phyloP scores from a whole-genome alignment of 2,113 vertebrate species.

The Oreamnos americanus region DNA sequence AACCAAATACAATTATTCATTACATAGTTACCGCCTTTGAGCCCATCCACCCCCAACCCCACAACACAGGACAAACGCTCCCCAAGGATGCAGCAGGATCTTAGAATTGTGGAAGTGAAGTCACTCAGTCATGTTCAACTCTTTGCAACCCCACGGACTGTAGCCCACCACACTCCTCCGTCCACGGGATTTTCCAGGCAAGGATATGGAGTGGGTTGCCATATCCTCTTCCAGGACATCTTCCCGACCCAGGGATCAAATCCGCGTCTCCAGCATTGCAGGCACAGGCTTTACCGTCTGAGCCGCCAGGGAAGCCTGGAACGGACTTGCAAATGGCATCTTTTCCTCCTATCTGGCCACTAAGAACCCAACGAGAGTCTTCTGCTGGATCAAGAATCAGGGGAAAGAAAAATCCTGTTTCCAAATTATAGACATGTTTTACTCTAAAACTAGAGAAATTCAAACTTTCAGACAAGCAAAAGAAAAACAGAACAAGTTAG shows the following conservation, averaged over 20 bases:
- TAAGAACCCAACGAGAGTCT: slow-evolving; percentile 54
- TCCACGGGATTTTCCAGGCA: neutral
- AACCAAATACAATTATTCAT: neutral
- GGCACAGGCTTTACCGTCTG: neutral
- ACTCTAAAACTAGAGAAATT: slow-evolving; percentile 11
- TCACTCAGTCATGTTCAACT: neutral
- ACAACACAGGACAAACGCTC: neutral
- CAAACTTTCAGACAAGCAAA: neutral
- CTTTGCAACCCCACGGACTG: neutral
- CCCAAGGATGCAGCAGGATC: neutral
- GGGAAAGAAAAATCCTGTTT: slow-evolving; percentile 21
- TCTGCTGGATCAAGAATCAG: neutral
- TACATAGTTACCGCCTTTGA: slow-evolving; percentile 30
- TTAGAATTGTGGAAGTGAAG: slow-evolving; percentile 42
- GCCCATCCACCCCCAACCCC: neutral
- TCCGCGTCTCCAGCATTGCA: neutral
- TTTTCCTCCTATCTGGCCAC: slow-evolving; percentile 63
- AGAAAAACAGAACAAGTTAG: neutral
- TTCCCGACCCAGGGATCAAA: neutral
- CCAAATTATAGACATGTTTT: neutral
- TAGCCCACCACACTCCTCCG: neutral
- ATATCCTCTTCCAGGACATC: neutral
- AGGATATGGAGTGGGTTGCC: neutral
- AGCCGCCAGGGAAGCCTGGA: neutral
- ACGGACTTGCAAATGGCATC: slow-evolving; percentile 63